These are phyloP conservation scores for Neopipo cinnamomea DNA, from an alignment of 2,113 vertebrate species.

Conservation along the genomic window DNA sequence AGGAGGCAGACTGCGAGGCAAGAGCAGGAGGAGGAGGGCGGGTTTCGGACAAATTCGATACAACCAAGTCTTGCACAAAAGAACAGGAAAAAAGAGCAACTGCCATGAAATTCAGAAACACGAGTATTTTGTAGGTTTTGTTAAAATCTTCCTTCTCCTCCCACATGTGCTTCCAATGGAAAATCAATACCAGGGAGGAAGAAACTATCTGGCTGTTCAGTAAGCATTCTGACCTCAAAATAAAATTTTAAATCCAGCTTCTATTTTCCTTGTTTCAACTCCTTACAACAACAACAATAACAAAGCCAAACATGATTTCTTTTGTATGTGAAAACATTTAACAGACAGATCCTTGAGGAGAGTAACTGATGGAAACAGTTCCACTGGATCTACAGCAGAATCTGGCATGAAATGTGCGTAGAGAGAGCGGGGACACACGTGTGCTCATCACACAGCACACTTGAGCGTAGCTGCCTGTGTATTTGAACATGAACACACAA, in stretches of 20 bases:
- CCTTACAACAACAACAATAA: background rate
- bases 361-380: background rate
- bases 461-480: background rate
- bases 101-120: background rate
- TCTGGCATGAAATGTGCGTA: background rate
- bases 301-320: background rate
- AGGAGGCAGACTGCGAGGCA: background rate
- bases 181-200: background rate
- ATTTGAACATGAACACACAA: background rate
- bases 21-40: background rate
- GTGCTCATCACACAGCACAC: background rate
- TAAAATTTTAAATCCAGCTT: background rate
- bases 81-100: background rate
- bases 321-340: background rate
- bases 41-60: background rate
- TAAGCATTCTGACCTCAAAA: background rate
- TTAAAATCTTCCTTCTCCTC: background rate
- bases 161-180: background rate
- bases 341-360: background rate
- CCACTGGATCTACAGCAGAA: background rate
- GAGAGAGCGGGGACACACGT: background rate
- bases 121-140: background rate
- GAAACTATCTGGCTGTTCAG: background rate
- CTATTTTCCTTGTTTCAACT: background rate
- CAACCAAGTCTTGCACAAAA: background rate